phyloP scores from a whole-genome alignment of 2,888 invertebrate genomes.

The Geotrupes spiniger region DNA sequence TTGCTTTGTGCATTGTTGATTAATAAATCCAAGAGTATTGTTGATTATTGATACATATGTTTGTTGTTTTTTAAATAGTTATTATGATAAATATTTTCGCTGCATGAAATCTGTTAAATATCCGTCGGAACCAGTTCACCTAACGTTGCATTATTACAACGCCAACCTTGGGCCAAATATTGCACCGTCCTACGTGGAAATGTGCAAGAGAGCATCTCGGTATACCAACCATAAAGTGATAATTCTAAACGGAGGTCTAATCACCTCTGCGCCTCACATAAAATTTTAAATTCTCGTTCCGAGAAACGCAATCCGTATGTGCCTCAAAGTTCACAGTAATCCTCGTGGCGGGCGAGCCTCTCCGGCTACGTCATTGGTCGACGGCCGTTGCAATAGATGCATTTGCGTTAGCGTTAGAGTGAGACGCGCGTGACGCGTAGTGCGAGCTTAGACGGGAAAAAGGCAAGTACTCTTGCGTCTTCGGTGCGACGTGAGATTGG shows the following conservation, averaged over 20 bases:
- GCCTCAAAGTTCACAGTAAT: conserved; percentile 14
- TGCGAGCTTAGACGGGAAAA: conserved; percentile 16
- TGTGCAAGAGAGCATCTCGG: too few relatives aligned
- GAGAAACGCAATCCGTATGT: conserved; percentile 11
- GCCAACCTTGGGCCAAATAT: too few relatives aligned
- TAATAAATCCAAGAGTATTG: too few relatives aligned
- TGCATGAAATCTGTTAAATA: too few relatives aligned
- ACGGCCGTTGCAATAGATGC: conserved; percentile 15
- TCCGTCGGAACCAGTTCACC: too few relatives aligned
- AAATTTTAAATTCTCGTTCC: conserved; percentile 11
- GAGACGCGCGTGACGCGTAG: conserved; percentile 17
- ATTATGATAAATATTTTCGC: too few relatives aligned
- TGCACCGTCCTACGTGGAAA: too few relatives aligned
- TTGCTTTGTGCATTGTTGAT: too few relatives aligned
- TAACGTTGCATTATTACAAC: too few relatives aligned
- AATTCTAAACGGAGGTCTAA: neutral
- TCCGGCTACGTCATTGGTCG: conserved; percentile 5
- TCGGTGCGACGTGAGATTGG: conserved; percentile 4
- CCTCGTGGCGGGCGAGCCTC: conserved; percentile 7
- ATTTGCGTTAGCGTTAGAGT: conserved; percentile 14
- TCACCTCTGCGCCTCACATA: conserved; percentile 1
- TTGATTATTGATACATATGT: too few relatives aligned
- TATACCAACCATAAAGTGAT: neutral
- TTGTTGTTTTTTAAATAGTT: too few relatives aligned
- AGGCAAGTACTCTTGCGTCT: conserved; percentile 11